Base-by-base conservation (phyloP, 2,797 vertebrate species). In the Hippoglossus hippoglossus region DNA sequence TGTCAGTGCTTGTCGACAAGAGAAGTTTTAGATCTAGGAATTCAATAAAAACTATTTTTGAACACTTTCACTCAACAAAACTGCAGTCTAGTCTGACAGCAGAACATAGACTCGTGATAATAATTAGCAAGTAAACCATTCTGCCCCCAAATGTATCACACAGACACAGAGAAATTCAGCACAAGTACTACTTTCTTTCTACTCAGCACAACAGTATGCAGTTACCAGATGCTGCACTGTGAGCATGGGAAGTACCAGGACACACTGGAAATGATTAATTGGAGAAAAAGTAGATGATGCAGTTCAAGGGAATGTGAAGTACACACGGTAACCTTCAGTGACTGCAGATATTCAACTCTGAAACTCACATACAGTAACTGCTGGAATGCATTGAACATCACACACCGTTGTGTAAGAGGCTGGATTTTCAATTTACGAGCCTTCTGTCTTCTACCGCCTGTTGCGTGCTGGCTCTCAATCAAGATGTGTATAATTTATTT, bases 371-470 rank as follows among this genome's bases (percentile, higher is more conserved):
- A 54, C 31, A 47, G 47, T 49, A 65, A 36, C 21, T 50, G n/a
- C 50, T 61, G 56, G 51, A 31, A 62, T 34, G 4, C 36, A 24
- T 2, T 49, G 28, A 52, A 25, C 69, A 44, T 50, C 36, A 39
- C 19, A 2, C 12, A 24, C 59, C 47, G 18, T 49, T 19, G n/a
- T 60, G 39, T 50, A n/a, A 47, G 44, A 64, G 55, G 46, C 53
- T 63, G 41, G 54, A 28, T 61, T 69, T 66, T 66, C 70, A 22
- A 50, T 71, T 54, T 28, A 18, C 54, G 57, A 62, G 28, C 41
- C 19, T 11, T 67, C 21, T 53, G 18, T 47, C 24, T 55, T 63
- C 16, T 46, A 25, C 47, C 25, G 63, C 52, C 28, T 49, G 28
- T n/a, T 47, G 50, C 50, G 51, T 5, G 34, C 52, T 66, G 46